Base-by-base conservation (phyloP, 1,140 invertebrate species). In the Microvelia longipes region DNA sequence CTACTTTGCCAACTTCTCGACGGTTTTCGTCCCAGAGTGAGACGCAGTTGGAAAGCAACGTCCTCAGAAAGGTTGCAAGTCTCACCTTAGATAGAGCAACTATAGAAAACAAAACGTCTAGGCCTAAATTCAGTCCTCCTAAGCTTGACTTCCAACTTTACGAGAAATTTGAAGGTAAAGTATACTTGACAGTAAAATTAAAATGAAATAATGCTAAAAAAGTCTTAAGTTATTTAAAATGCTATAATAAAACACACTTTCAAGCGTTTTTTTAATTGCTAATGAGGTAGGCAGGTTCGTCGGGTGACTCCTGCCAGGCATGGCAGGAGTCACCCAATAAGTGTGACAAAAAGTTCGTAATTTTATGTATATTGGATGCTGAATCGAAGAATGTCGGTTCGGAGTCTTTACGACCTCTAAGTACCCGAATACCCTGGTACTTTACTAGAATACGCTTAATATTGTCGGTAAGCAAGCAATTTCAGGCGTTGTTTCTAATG, bases 121-220 rank as follows among this genome's bases (percentile, higher is more conserved):
- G 86, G 71, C 88, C 88, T 35, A 89, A 88, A 77, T 88, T 88
- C 78, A 86, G 90, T 70, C 90, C 91, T 2, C 88, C 92, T 77
- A 93, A 92, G 80, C 80, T 93, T 73, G 88, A 92, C 81, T 91
- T 89, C 80, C 85, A 87, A 77, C 82, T 90, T 61, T 90, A 88
- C 77, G 90, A 93, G 80, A 92, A 91, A 81, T 94, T 93, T 81
- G 90, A 94, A 89, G 92, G 91, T 92, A 82, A 84, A 11, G 28
- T 1, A 19, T 50, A 60, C n/a, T n/a, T n/a, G n/a, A n/a, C n/a
- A n/a, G n/a, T n/a, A n/a, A n/a, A n/a, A n/a, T n/a, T n/a, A n/a
- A n/a, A n/a, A n/a, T n/a, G n/a, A n/a, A 24, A 30, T 30, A 19
- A n/a, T 30, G 29, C 35, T 30, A 67, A 67, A 67, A 29, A 29